These are phyloP conservation scores for Argyra leucocephala DNA, from an alignment of 2,888 invertebrate genomes.

Conservation along the genomic window DNA sequence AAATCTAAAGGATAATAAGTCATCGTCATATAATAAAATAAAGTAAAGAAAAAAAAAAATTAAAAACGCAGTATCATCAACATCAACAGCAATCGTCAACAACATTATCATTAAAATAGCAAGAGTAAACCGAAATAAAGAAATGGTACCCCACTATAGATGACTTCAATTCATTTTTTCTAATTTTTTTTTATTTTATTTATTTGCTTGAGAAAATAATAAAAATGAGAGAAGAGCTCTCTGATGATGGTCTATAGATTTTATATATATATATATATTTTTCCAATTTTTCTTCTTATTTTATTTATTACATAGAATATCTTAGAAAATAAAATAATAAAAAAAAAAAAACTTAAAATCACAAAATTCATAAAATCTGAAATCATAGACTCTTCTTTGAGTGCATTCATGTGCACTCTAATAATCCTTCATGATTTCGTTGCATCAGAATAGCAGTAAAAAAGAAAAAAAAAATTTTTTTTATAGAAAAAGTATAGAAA, in stretches of 20 bases:
- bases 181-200: not conserved
- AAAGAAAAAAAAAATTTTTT: too few species aligned
- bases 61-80: too few species aligned
- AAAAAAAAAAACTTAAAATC: too few species aligned
- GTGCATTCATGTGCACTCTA: conserved; percentile 6
- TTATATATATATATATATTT: too few species aligned
- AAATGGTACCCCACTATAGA: not conserved
- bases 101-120: too few species aligned
- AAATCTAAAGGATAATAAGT: too few species aligned
- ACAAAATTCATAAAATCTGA: too few species aligned
- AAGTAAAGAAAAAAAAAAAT: too few species aligned
- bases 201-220: not conserved
- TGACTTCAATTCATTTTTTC: conserved; percentile 1
- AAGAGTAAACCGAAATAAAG: too few species aligned
- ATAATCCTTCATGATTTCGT: not conserved
- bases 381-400: not conserved
- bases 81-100: too few species aligned
- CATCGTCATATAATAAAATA: too few species aligned
- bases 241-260: not conserved
- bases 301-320: not conserved
- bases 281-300: not conserved
- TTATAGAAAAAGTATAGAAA: not conserved
- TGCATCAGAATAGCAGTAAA: not conserved
- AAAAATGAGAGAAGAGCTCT: not conserved
- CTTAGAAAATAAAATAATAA: not conserved